These are phyloP conservation scores for Naso thynnoides DNA, from an alignment of 2,797 vertebrate genomes.

Conservation along the genomic window DNA sequence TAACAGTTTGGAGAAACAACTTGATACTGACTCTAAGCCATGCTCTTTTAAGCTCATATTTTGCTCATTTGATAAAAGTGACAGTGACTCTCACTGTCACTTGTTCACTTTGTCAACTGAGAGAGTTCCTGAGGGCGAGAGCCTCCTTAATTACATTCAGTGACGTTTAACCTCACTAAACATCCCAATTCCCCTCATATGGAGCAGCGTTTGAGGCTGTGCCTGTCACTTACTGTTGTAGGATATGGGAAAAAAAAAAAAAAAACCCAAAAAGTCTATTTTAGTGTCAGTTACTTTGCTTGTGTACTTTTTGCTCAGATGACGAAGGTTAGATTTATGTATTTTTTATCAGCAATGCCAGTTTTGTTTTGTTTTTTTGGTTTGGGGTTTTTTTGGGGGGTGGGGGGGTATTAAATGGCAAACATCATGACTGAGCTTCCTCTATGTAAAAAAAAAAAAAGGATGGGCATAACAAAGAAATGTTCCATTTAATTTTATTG, in stretches of 20 bases:
- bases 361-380: too few species aligned
- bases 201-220: slow-evolving; percentile 35
- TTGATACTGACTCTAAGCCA: slow-evolving; percentile 76
- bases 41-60: slow-evolving; percentile 71
- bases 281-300: slow-evolving; percentile 7
- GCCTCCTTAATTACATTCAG: slow-evolving; percentile 77
- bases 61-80: slow-evolving; percentile 74
- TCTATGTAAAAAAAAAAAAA: too few species aligned
- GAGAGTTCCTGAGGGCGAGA: slow-evolving; percentile 62
- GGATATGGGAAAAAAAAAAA: slow-evolving; percentile 21
- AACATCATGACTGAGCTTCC: not conserved
- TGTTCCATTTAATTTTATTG: not conserved
- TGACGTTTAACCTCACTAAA: slow-evolving; percentile 58
- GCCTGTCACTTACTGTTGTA: slow-evolving; percentile 47
- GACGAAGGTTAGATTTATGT: slow-evolving; percentile 16
- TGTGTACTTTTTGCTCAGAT: slow-evolving; percentile 4
- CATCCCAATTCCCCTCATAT: slow-evolving; percentile 22
- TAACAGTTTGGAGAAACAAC: slow-evolving; percentile 73
- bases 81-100: slow-evolving; percentile 62
- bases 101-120: slow-evolving; percentile 72
- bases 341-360: not conserved
- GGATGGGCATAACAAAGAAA: not conserved
- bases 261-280: not conserved
- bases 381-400: too few species aligned
- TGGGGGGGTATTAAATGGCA: slow-evolving; percentile 4